phyloP scores from a whole-genome alignment of 1,140 invertebrate genomes.

The Pantala flavescens region DNA sequence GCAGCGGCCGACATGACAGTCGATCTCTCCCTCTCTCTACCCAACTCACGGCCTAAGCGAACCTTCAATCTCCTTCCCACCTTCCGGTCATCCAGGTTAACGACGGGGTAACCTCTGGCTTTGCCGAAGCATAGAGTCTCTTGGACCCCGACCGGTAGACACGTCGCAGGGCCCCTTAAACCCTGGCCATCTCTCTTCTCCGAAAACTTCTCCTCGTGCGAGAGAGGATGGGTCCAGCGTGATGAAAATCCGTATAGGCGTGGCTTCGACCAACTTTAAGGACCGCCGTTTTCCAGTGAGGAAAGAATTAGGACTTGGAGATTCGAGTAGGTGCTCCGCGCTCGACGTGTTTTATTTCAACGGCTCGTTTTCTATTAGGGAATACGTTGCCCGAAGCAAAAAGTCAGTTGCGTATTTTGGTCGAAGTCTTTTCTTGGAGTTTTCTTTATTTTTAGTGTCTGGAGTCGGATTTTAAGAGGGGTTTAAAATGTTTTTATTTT shows the following conservation, averaged over 20 bases:
- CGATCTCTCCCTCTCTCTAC: not conserved
- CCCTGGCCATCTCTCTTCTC: not conserved
- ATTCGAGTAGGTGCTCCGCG: too few relatives aligned
- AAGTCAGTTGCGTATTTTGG: too few relatives aligned
- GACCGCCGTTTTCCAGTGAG: too few relatives aligned
- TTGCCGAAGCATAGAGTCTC: not conserved
- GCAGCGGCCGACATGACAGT: not conserved
- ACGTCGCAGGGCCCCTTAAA: not conserved
- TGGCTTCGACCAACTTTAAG: too few relatives aligned
- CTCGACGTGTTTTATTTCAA: too few relatives aligned
- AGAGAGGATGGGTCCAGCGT: too few relatives aligned
- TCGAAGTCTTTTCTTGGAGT: too few relatives aligned
- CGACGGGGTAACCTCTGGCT: constrained; percentile 1
- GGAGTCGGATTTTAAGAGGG: not conserved
- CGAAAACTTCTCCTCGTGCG: not conserved
- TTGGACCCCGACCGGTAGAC: not conserved
- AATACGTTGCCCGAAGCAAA: too few relatives aligned
- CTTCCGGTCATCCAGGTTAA: constrained; percentile 7
- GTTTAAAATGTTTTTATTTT: not conserved
- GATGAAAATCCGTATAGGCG: too few relatives aligned
- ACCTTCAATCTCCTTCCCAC: not conserved
- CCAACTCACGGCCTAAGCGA: not conserved
- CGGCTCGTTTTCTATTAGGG: too few relatives aligned
- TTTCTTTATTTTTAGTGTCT: too few relatives aligned
- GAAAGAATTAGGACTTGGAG: too few relatives aligned